A percentile compares a stretch with the other conserved stretches of the same genome.
Evolutionary conservation across 2,797 vertebrate species (phyloP).

Genomic region (Hemitrygon akajei): DNA sequence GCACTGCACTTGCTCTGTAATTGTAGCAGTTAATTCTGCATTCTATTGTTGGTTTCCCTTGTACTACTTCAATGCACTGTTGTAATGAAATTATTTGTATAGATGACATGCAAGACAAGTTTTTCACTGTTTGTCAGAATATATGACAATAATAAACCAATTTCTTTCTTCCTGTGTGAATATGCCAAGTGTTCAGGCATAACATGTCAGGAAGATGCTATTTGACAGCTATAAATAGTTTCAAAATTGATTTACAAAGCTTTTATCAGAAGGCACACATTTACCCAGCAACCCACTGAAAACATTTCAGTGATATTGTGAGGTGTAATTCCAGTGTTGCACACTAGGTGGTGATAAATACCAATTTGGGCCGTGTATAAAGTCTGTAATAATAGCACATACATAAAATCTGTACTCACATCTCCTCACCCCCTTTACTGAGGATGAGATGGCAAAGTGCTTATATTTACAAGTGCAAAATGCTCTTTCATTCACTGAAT

Average conservation of each 20-base stretch:
- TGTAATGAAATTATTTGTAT: too few relatives aligned
- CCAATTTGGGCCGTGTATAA: not conserved
- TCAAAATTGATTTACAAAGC: not conserved
- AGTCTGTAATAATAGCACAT: not conserved
- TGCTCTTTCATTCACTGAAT: not conserved
- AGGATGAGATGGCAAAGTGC: not conserved
- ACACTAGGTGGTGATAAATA: conserved; percentile 27
- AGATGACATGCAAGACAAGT: too few relatives aligned
- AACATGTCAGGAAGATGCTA: too few relatives aligned
- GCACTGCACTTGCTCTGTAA: too few relatives aligned
- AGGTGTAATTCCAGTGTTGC: not conserved
- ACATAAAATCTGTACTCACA: not conserved
- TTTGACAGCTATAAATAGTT: not conserved
- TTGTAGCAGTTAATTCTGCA: too few relatives aligned
- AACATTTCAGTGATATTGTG: too few relatives aligned
- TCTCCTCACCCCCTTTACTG: not conserved
- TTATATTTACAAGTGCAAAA: not conserved
- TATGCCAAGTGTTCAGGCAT: too few relatives aligned
- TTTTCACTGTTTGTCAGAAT: too few relatives aligned
- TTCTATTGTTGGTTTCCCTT: too few relatives aligned
- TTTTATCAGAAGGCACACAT: not conserved
- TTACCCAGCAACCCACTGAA: not conserved
- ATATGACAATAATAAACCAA: too few relatives aligned
- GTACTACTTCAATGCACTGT: too few relatives aligned
- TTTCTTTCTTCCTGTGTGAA: not conserved